Evolutionary conservation across 2,888 invertebrate genomes (phyloP), one percentile per base, ranked within the genome.

Genomic region (Dynastes grantii): DNA sequence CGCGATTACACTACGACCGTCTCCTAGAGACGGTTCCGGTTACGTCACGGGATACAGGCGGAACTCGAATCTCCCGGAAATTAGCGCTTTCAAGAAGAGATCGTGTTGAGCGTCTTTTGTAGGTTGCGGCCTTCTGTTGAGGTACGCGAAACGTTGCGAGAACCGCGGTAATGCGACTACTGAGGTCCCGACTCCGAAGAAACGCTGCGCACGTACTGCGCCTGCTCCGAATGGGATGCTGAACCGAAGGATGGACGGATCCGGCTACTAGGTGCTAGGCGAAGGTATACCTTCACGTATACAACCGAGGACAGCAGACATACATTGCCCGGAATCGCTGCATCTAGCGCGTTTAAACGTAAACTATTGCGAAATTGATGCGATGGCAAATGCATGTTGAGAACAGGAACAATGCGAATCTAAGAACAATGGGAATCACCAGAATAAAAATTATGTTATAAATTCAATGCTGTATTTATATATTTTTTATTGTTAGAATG

Each of bases 111-210:
- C 49, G 68, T 68, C 45, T 45, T 45, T 53, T 13, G 27, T 29
- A 13, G 51, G n/a, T 68, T 13, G 29, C 51, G 68, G 49, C 22
- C 49, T 53, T 16, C 16, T 22, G n/a, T 5, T 22, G 45, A 2
- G 9, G 45, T 11, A 45, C 45, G 40, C 55, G 37, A 58, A 58
- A 73, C 73, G 73, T 75, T 61, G 61, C 45, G 61, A 61, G 61
- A 61, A 61, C 11, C 61, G 61, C 73, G 73, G 73, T 75, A 61
- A 61, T 61, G 61, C 73, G 55, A 61, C 61, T 75, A 75, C 73
- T 75, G 73, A 61, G 27, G 45, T 32, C 61, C 45, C 22, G 61
- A 63, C 11, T 63, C 27, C 45, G 61, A 61, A 75, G 61, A 61
- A 61, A 75, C 45, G 73, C 45, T 29, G 6, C 5, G 40, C 2